phyloP scores from a whole-genome alignment of 2,888 invertebrate genomes.

The Sarcophaga rosellei region DNA sequence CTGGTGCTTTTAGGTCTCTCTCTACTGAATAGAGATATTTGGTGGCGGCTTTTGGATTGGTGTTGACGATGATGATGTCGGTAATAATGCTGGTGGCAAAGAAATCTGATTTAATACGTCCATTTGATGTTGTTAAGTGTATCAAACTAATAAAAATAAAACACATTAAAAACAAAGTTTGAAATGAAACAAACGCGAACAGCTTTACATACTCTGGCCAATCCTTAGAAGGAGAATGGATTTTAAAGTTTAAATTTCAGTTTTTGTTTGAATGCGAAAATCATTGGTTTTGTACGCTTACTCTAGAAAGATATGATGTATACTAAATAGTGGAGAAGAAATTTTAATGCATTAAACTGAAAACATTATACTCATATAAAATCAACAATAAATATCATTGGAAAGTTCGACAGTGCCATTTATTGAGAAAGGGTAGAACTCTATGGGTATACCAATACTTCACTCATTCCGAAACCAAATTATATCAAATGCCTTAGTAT shows the following conservation, averaged over 20 bases:
- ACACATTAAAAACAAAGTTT: background rate
- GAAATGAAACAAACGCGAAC: background rate
- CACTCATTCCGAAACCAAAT: too few species aligned
- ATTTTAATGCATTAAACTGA: too few species aligned
- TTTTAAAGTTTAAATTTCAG: slow-evolving; percentile 15
- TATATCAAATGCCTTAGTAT: too few species aligned
- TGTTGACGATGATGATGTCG: slow-evolving; percentile 20
- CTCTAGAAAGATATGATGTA: too few species aligned
- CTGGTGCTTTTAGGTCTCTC: background rate
- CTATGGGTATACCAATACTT: too few species aligned
- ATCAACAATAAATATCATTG: too few species aligned
- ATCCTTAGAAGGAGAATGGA: slow-evolving; percentile 28
- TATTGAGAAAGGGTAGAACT: too few species aligned
- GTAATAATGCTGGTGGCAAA: slow-evolving; percentile 49
- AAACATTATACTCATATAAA: too few species aligned
- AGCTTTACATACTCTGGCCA: too few species aligned
- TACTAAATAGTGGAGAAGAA: too few species aligned
- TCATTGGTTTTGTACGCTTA: background rate
- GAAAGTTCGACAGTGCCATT: too few species aligned
- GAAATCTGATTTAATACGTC: slow-evolving; percentile 55
- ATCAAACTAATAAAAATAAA: slow-evolving; percentile 4
- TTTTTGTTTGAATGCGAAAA: slow-evolving; percentile 18
- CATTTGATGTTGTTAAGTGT: slow-evolving; percentile 40
- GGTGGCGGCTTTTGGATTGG: slow-evolving; percentile 6
- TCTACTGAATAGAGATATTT: background rate